Base-by-base conservation (phyloP, 2,888 invertebrate genomes). In the Heteromurus nitidus region DNA sequence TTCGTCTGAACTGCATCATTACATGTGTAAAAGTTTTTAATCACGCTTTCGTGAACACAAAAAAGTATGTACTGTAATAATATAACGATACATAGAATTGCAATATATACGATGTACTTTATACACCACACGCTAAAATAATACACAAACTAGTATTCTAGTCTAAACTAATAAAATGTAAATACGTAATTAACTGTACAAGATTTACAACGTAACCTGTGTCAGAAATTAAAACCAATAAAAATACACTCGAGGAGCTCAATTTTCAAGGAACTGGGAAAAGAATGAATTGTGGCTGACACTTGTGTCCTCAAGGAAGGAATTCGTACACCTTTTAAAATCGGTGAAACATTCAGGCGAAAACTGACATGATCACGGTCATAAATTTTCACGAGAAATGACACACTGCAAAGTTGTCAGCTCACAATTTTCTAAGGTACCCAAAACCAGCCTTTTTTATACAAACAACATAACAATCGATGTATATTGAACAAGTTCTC, bases 31-130 rank as follows among this genome's bases (percentile, higher is more conserved):
- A 79, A 79, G 72, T 74, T 74, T 65, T 77, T 62, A 79, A 79
- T 72, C 79, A 79, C 79, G 79, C 65, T 70, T 58, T 65, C 72
- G 79, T 79, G 79, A 79, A 79, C 79, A 79, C 79, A 79, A 72
- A 79, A 74, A 79, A 72, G 11, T 50, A 64, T 36, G 20, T 62
- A 24, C 26, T 13, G 65, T 74, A 22, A 73, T 47, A 36, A 64
- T 50, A 64, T 60, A 26, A 16, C 18, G 9, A 69, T n/a, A n/a
- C n/a, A n/a, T n/a, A n/a, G n/a, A n/a, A n/a, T n/a, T n/a, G n/a
- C 20, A 62, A 62, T 18, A 30, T 62, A 31, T 31, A 62, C 31
- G 30, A 24, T 62, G 30, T 30, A 31, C n/a, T 1, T 62, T 31
- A 62, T 31, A 55, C n/a, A 24, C 20, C 5, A 22, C 55, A n/a